Percentiles rank a stretch among this genome's conserved stretches.
Evolutionary conservation across 2,113 vertebrate genomes (phyloP).

Genomic region (Scomber scombrus): DNA sequence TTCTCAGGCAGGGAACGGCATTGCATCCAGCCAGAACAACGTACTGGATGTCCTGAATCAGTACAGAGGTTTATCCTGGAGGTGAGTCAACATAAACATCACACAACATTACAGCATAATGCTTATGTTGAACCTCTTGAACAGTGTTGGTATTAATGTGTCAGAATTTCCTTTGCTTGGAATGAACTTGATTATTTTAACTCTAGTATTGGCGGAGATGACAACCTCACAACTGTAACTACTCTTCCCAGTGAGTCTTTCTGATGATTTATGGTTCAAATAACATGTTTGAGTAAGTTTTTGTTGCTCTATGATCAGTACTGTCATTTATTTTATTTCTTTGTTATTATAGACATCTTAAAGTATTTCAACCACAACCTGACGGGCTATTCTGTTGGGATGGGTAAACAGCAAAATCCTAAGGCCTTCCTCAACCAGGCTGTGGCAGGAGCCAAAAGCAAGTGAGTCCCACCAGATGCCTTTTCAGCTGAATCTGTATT

Average conservation of each 20-base stretch:
- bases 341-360: constrained; percentile 88
- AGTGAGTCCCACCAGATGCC: constrained; percentile 62
- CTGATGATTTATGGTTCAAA: not conserved
- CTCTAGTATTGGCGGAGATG: constrained; percentile 91
- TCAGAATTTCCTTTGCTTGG: not conserved
- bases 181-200: not conserved
- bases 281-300: not conserved
- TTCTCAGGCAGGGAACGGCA: constrained; percentile 90
- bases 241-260: constrained; percentile 92
- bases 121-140: not conserved
- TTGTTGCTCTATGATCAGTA: not conserved
- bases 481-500: not conserved
- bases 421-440: constrained; percentile 92
- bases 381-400: constrained; percentile 86
- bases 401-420: constrained; percentile 60
- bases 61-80: constrained; percentile 94
- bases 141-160: not conserved
- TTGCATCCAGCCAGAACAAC: constrained; percentile 78
- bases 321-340: not conserved
- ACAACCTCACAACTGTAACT: constrained; percentile 86
- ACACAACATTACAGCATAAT: not conserved
- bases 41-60: constrained; percentile 83
- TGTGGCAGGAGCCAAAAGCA: constrained; percentile 86
- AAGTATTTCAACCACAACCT: constrained; percentile 85
- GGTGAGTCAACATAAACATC: constrained; percentile 79